phyloP scores from a whole-genome alignment of 2,888 invertebrate species.

The Sussaba pulchella region DNA sequence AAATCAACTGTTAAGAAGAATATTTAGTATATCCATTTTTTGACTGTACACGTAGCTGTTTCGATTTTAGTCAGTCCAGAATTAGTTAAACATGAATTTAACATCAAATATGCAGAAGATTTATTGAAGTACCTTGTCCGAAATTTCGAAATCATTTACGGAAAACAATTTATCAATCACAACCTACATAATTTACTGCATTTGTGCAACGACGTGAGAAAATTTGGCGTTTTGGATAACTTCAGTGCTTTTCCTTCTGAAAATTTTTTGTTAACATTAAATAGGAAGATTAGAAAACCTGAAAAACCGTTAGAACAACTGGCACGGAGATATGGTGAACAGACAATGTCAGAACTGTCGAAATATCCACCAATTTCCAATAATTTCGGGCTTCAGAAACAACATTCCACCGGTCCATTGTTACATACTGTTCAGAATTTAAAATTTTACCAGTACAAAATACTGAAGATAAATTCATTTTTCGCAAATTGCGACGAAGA shows the following conservation, averaged over 20 bases:
- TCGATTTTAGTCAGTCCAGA: constrained; percentile 26
- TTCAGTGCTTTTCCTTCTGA: constrained; percentile 77
- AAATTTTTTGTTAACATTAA: constrained; percentile 71
- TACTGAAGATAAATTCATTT: no score
- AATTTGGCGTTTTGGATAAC: constrained; percentile 73
- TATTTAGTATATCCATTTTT: constrained; percentile 27
- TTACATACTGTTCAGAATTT: no score
- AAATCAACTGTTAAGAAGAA: background rate
- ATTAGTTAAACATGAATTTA: constrained; percentile 33
- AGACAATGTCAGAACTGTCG: no score
- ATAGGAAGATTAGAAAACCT: constrained; percentile 56
- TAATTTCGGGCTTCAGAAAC: no score
- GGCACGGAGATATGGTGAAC: no score
- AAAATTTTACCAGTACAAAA: no score
- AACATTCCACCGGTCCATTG: no score
- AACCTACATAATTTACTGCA: constrained; percentile 77
- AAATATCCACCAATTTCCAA: no score
- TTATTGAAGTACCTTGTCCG: constrained; percentile 22
- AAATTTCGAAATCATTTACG: constrained; percentile 10
- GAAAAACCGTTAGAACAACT: constrained; percentile 65
- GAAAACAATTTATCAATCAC: constrained; percentile 66
- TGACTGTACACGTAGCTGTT: constrained; percentile 30
- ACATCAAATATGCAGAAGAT: constrained; percentile 39
- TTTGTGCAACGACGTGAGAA: constrained; percentile 71
- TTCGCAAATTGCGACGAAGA: no score